These are phyloP conservation scores for Rhinoderma darwinii DNA, from an alignment of 2,113 vertebrate species.

Conservation along the genomic window DNA sequence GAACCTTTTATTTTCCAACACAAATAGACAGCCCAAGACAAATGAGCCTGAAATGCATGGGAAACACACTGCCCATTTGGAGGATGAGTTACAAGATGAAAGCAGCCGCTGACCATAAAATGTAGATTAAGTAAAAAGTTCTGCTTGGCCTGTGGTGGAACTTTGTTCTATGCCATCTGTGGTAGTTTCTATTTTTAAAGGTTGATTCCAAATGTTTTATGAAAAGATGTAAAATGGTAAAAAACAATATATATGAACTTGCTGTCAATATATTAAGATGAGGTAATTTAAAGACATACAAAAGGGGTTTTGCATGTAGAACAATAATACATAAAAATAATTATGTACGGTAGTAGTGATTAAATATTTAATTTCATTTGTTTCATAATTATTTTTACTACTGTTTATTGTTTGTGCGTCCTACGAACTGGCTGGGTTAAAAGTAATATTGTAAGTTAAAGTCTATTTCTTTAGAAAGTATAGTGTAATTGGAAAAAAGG, in stretches of 20 bases:
- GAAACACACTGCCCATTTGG: constrained; percentile 20
- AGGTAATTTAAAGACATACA: neutral
- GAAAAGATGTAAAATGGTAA: neutral
- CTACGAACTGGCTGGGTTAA: too few relatives aligned
- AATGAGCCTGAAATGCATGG: constrained; percentile 44
- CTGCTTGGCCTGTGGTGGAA: constrained; percentile 26
- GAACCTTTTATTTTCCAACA: neutral
- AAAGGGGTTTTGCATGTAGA: too few relatives aligned
- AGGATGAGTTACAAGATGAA: constrained; percentile 38
- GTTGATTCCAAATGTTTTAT: neutral
- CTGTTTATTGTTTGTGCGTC: too few relatives aligned
- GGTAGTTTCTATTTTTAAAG: constrained; percentile 9
- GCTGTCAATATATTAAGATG: neutral
- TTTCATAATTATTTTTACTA: too few relatives aligned
- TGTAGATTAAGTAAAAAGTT: constrained; percentile 41
- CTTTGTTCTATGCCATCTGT: constrained; percentile 44
- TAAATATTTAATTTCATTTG: too few relatives aligned
- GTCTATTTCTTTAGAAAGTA: too few relatives aligned
- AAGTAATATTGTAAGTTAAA: too few relatives aligned
- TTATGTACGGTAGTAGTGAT: too few relatives aligned
- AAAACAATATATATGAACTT: neutral
- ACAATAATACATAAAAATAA: too few relatives aligned
- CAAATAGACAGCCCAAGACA: constrained; percentile 34
- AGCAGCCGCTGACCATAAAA: constrained; percentile 51
- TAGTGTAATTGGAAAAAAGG: too few relatives aligned